A percentile compares a stretch with the other conserved stretches of the same genome.
Conservation (phyloP, 92 coral and sea anemone genomes). For the Epizoanthus fatuus region DNA sequence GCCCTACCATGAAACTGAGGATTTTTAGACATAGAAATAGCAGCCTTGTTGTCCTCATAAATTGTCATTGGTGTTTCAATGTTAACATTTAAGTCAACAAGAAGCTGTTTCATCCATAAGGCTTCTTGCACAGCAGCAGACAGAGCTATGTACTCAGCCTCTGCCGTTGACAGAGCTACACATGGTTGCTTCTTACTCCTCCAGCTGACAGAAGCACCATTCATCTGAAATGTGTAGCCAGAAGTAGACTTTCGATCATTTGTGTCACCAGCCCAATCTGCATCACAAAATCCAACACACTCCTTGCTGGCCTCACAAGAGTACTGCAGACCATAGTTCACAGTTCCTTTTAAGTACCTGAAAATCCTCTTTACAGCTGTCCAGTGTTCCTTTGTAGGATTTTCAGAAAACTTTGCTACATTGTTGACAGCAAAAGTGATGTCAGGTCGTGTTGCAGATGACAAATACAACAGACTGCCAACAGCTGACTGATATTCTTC, state of each 20-base stretch:
- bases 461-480: conserved; percentile 66
- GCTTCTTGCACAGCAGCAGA: conserved; percentile 70
- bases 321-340: conserved; percentile 62
- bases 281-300: conserved; percentile 74
- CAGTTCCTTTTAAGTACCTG: conserved; percentile 67
- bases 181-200: conserved; percentile 78
- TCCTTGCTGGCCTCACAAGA: conserved; percentile 11
- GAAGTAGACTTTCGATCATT: conserved; percentile 75
- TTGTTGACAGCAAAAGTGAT: conserved; percentile 66
- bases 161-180: conserved; percentile 78
- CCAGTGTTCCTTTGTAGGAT: conserved; percentile 70
- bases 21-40: conserved; percentile 57
- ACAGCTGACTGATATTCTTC: conserved; percentile 71
- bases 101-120: conserved; percentile 65
- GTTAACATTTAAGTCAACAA: conserved; percentile 40
- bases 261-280: conserved; percentile 39
- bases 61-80: conserved; percentile 9
- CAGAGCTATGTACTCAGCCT: conserved; percentile 53
- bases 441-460: conserved; percentile 74
- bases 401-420: conserved; percentile 61
- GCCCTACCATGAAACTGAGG: conserved; percentile 69
- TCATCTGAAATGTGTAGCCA: conserved; percentile 65
- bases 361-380: conserved; percentile 65
- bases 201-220: conserved; percentile 76
- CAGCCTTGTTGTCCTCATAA: conserved; percentile 65